Evolutionary conservation across 2,888 invertebrate species (phyloP).

Genomic region (Entomobrya proxima): DNA sequence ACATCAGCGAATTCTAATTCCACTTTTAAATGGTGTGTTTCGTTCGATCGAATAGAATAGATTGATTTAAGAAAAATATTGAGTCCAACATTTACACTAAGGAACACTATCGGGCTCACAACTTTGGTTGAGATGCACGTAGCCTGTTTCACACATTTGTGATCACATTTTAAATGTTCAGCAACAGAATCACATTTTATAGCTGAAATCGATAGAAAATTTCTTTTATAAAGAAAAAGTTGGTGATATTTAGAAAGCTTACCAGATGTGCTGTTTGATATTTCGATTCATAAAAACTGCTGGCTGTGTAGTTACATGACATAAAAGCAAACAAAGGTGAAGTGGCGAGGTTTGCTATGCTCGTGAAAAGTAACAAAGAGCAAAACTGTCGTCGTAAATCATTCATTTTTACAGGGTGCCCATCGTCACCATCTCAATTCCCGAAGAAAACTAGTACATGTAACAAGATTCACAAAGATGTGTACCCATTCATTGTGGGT

Average conservation of each 20-base stretch:
- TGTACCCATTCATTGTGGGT: background rate
- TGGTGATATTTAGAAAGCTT: background rate
- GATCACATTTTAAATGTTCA: background rate
- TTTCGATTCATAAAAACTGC: background rate
- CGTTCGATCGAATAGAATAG: too few relatives aligned
- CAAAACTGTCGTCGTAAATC: conserved; percentile 51
- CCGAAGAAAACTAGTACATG: background rate
- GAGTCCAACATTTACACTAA: too few relatives aligned
- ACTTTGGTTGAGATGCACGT: too few relatives aligned
- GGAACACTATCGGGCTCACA: too few relatives aligned
- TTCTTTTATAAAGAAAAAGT: background rate
- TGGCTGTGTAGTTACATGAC: background rate
- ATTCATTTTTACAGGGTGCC: conserved; percentile 42
- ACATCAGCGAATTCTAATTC: too few relatives aligned
- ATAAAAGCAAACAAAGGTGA: background rate
- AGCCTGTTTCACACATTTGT: too few relatives aligned
- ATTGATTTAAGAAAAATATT: too few relatives aligned
- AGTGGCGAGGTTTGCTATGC: background rate
- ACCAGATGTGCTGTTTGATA: background rate
- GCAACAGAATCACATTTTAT: conserved; percentile 23
- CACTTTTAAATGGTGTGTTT: too few relatives aligned
- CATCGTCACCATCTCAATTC: background rate
- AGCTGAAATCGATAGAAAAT: background rate
- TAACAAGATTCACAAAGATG: background rate
- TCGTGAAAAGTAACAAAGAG: conserved; percentile 19